These are phyloP conservation scores for Camponotus floridanus DNA, from an alignment of 1,140 invertebrate species.

Conservation along the genomic window DNA sequence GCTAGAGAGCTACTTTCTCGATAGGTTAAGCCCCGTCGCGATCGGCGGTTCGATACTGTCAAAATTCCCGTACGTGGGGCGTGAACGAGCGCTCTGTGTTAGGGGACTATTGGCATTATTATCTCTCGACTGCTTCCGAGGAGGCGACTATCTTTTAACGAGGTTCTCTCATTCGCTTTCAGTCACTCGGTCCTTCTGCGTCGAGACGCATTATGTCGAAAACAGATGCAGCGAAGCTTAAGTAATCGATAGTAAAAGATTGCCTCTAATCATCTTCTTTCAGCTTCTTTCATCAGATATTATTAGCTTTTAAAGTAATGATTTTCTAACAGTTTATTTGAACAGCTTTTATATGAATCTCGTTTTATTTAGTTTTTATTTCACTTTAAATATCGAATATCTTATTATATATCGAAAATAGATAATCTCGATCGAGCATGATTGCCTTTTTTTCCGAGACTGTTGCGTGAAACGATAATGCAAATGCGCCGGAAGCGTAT, in stretches of 20 bases:
- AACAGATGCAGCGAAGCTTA: background rate
- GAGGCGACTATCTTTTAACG: slow-evolving; percentile 61
- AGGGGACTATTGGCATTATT: slow-evolving; percentile 63
- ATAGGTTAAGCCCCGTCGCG: slow-evolving; percentile 50
- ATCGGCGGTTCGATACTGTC: slow-evolving; percentile 76
- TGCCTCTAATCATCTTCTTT: background rate
- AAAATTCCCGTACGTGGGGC: slow-evolving; percentile 66
- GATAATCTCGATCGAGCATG: slow-evolving; percentile 28
- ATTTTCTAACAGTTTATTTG: background rate
- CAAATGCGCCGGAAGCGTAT: slow-evolving; percentile 32
- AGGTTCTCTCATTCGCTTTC: slow-evolving; percentile 4
- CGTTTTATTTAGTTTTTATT: background rate
- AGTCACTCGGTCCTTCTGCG: background rate
- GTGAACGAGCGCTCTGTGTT: slow-evolving; percentile 70
- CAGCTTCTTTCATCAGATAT: background rate
- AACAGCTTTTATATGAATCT: background rate
- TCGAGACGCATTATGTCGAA: background rate
- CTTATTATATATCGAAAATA: slow-evolving; percentile 32
- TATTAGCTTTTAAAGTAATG: background rate
- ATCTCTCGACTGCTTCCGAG: slow-evolving; percentile 50
- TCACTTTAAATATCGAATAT: slow-evolving; percentile 13
- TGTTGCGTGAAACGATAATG: slow-evolving; percentile 16
- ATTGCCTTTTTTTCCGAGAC: slow-evolving; percentile 7
- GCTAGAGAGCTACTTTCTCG: slow-evolving; percentile 62
- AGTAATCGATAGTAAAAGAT: slow-evolving; percentile 1